A percentile compares a stretch with the other conserved stretches of the same genome.
These are phyloP conservation scores for Orthosia cruda DNA, from an alignment of 2,888 invertebrate species.

Conservation along the genomic window DNA sequence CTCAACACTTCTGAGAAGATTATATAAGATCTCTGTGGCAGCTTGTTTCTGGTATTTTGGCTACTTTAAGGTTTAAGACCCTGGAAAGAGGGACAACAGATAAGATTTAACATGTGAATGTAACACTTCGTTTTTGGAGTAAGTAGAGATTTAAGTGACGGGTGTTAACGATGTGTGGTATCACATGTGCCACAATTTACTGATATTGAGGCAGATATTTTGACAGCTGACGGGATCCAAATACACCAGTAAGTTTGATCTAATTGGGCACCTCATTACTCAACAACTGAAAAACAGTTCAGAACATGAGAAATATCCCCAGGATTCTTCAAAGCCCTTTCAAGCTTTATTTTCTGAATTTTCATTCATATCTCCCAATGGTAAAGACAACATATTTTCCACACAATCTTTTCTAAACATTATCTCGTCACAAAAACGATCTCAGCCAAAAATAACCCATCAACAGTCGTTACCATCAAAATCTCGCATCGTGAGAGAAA, in stretches of 20 bases:
- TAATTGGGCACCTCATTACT: not conserved
- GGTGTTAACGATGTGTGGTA: constrained; percentile 22
- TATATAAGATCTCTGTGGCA: constrained; percentile 66
- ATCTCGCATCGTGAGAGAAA: constrained; percentile 57
- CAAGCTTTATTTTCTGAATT: not conserved
- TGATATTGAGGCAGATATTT: not conserved
- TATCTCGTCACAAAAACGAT: not conserved
- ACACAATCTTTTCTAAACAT: not conserved
- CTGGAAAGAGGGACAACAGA: constrained; percentile 61
- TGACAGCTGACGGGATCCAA: not conserved
- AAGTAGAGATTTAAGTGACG: constrained; percentile 46
- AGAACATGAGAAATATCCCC: too few relatives aligned
- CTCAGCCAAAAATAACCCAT: constrained; percentile 26
- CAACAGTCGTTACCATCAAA: constrained; percentile 32
- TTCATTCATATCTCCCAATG: too few relatives aligned
- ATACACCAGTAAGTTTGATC: not conserved
- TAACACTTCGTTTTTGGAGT: constrained; percentile 47
- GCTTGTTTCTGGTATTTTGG: constrained; percentile 59
- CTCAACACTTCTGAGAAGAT: constrained; percentile 83
- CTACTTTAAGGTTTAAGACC: constrained; percentile 66
- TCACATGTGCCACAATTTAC: constrained; percentile 12
- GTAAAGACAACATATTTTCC: not conserved
- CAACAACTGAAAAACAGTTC: not conserved
- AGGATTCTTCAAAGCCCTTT: too few relatives aligned
- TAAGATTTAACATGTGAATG: constrained; percentile 56